Percentiles rank a stretch among this genome's conserved stretches.
Conservation (phyloP, 2,113 vertebrate genomes). For the Protomyctophum bolini region DNA sequence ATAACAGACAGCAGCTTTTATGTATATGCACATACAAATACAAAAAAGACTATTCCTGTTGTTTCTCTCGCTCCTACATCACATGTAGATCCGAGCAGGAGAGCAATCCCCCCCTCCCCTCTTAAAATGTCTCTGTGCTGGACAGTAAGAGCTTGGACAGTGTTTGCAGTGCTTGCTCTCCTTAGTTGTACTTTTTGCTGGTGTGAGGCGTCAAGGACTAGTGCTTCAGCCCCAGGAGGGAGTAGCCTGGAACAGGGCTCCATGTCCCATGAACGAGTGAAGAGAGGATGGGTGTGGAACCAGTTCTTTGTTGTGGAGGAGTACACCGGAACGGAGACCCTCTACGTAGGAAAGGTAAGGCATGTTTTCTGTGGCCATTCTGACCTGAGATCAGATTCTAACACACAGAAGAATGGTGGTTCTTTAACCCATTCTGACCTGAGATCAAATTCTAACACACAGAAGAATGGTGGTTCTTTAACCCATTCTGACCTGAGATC, state of each 20-base stretch:
- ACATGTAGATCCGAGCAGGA: constrained; percentile 64
- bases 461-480: no score
- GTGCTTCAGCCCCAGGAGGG: constrained; percentile 39
- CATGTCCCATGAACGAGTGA: constrained; percentile 85
- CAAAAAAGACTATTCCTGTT: constrained; percentile 17
- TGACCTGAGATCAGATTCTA: no score
- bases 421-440: no score
- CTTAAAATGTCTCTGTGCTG: constrained; percentile 68
- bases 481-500: no score
- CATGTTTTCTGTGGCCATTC: neutral
- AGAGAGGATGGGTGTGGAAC: constrained; percentile 99
- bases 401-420: no score
- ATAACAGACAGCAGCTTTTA: neutral
- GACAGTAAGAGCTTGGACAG: constrained; percentile 57
- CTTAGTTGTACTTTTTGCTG: constrained; percentile 60
- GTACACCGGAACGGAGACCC: constrained; percentile 95
- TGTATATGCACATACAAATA: neutral
- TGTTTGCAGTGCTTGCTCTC: constrained; percentile 62
- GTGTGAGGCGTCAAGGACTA: constrained; percentile 76
- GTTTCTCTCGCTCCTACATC: constrained; percentile 42
- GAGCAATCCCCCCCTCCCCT: neutral
- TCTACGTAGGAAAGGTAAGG: constrained; percentile 97
- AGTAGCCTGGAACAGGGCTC: constrained; percentile 63
- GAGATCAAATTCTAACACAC: no score
- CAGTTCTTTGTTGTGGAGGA: constrained; percentile 99